Conservation (phyloP, 2,797 vertebrate species). For the Malurus leucopterus region DNA sequence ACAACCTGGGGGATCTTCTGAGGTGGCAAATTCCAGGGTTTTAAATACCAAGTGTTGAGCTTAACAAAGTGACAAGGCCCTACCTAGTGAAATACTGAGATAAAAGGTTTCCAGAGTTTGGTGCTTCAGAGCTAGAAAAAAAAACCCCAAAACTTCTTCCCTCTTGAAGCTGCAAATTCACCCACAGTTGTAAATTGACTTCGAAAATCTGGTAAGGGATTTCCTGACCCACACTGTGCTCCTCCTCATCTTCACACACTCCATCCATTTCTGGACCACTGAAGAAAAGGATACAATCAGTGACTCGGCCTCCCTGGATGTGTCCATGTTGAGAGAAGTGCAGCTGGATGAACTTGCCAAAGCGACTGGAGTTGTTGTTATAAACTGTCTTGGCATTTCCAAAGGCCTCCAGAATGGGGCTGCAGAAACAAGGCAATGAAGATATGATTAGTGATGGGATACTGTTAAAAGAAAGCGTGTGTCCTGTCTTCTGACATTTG, state of each 20-base stretch:
- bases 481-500: neutral
- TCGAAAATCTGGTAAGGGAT: neutral
- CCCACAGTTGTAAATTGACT: neutral
- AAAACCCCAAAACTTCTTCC: neutral
- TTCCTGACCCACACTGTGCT: neutral
- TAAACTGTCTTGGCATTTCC: conserved; percentile 92
- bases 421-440: conserved; percentile 49
- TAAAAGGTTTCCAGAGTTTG: neutral
- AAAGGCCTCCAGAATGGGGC: conserved; percentile 91
- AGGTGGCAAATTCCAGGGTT: neutral
- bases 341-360: conserved; percentile 92
- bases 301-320: conserved; percentile 89
- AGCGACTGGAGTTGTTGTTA: conserved; percentile 94
- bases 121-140: neutral
- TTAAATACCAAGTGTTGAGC: neutral
- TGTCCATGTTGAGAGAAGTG: conserved; percentile 88
- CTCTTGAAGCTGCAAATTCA: neutral
- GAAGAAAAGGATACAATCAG: conserved; percentile 88
- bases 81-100: neutral
- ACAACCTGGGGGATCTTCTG: neutral
- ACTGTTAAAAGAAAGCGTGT: neutral
- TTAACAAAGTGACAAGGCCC: neutral
- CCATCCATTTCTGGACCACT: neutral
- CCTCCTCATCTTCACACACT: neutral
- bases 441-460: neutral